Evolutionary conservation across 2,888 invertebrate genomes (phyloP).

Genomic region (Elysia crispata): DNA sequence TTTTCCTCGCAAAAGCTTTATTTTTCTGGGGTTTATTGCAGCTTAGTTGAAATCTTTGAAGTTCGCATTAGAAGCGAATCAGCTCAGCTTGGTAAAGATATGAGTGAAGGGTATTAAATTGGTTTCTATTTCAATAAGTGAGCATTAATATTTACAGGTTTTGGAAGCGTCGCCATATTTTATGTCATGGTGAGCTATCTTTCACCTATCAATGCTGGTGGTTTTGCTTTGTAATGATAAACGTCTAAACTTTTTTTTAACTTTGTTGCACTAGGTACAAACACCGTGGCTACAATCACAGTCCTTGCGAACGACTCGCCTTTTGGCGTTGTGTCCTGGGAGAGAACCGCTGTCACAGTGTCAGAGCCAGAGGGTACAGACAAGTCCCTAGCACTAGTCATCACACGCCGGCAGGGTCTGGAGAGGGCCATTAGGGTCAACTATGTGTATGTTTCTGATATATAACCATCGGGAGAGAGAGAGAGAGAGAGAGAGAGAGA

Average conservation of each 20-base stretch:
- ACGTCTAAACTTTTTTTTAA: background rate
- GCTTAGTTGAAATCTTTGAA: too few species aligned
- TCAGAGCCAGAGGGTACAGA: conserved; percentile 69
- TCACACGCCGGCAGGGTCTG: conserved; percentile 71
- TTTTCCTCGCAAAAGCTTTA: too few species aligned
- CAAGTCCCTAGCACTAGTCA: conserved; percentile 57
- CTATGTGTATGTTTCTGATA: conserved; percentile 64
- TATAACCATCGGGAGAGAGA: background rate
- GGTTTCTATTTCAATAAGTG: too few species aligned
- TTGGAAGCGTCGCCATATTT: background rate
- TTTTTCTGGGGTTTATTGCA: too few species aligned
- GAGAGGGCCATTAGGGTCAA: conserved; percentile 66
- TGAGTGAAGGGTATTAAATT: too few species aligned
- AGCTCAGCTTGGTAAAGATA: too few species aligned
- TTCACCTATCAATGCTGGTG: background rate
- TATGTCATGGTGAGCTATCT: too few species aligned
- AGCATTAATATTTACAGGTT: too few species aligned
- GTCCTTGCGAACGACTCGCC: conserved; percentile 76
- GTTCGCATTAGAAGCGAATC: too few species aligned
- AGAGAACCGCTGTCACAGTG: conserved; percentile 54
- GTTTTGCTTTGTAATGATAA: too few species aligned
- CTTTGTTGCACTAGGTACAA: conserved; percentile 37
- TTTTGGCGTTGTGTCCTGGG: conserved; percentile 74
- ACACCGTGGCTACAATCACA: conserved; percentile 58
- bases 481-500: too few species aligned